Conservation (phyloP, 2,113 vertebrate species). For the Paraplagusia blochii region DNA sequence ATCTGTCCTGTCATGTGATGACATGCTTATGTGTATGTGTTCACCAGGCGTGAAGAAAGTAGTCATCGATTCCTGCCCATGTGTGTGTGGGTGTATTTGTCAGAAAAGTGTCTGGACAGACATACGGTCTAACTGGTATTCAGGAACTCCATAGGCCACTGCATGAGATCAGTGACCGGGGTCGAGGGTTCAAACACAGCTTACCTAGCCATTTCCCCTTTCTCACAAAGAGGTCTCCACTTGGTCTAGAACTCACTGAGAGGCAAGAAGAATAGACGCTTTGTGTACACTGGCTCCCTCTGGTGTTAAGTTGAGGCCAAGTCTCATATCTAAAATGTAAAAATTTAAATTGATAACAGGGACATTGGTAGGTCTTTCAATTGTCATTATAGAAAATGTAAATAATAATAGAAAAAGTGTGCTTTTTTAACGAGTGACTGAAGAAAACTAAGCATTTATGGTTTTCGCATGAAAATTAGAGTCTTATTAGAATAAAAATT, state of each 20-base stretch:
- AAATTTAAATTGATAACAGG: not conserved
- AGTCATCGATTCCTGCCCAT: conserved; percentile 9
- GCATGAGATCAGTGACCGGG: conserved; percentile 24
- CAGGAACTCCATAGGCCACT: conserved; percentile 16
- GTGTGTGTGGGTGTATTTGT: conserved; percentile 3
- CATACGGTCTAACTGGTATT: conserved; percentile 54
- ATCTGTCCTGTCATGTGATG: conserved; percentile 47
- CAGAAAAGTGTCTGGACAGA: conserved; percentile 17
- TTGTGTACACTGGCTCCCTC: conserved; percentile 29
- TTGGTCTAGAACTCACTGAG: conserved; percentile 1
- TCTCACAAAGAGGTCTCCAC: conserved; percentile 17
- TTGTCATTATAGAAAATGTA: too few species aligned
- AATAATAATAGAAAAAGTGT: too few species aligned
- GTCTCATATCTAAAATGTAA: conserved; percentile 7
- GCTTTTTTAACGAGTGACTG: too few species aligned
- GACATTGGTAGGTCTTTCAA: too few species aligned
- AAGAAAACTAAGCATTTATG: too few species aligned
- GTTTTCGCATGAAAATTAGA: too few species aligned
- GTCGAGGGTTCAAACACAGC: conserved; percentile 40
- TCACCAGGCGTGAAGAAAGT: not conserved
- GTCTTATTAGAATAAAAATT: too few species aligned
- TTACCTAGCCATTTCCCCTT: conserved; percentile 37
- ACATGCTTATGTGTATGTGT: conserved; percentile 13
- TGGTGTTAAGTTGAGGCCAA: conserved; percentile 17
- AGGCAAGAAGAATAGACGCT: too few species aligned